Percentiles rank a stretch among this genome's conserved stretches.
These are phyloP conservation scores for Drymodes brunneopygia DNA, from an alignment of 2,113 vertebrate species.

Conservation along the genomic window DNA sequence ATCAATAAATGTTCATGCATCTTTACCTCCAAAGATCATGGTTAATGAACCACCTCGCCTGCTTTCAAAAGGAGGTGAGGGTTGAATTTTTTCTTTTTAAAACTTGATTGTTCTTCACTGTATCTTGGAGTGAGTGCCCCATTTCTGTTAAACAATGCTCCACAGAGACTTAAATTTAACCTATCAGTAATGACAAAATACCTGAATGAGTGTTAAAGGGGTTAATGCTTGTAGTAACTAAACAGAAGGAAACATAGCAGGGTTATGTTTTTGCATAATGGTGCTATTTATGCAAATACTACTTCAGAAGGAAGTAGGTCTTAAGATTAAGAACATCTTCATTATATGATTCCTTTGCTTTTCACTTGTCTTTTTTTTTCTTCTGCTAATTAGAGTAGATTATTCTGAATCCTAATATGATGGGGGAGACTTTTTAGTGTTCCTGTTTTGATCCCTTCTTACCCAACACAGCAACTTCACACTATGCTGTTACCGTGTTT, in stretches of 20 bases:
- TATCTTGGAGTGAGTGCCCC: neutral
- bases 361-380: neutral
- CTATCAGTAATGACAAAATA: neutral
- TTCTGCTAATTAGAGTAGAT: neutral
- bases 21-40: conserved; percentile 36
- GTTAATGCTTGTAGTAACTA: neutral
- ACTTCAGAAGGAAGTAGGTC: neutral
- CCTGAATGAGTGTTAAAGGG: neutral
- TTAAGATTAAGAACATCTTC: neutral
- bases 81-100: neutral
- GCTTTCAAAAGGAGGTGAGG: conserved; percentile 79
- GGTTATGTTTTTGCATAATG: neutral
- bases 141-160: neutral
- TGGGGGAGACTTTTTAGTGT: neutral
- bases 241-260: neutral
- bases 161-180: neutral
- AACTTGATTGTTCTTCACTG: neutral
- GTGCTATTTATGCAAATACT: neutral
- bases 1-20: conserved; percentile 67
- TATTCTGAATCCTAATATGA: neutral
- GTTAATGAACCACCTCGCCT: conserved; percentile 14
- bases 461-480: neutral
- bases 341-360: neutral
- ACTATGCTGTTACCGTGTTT: neutral
- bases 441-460: neutral